phyloP scores from a whole-genome alignment of 64 coral and sea anemone genomes.

The Hydrozoanthus tunicans region DNA sequence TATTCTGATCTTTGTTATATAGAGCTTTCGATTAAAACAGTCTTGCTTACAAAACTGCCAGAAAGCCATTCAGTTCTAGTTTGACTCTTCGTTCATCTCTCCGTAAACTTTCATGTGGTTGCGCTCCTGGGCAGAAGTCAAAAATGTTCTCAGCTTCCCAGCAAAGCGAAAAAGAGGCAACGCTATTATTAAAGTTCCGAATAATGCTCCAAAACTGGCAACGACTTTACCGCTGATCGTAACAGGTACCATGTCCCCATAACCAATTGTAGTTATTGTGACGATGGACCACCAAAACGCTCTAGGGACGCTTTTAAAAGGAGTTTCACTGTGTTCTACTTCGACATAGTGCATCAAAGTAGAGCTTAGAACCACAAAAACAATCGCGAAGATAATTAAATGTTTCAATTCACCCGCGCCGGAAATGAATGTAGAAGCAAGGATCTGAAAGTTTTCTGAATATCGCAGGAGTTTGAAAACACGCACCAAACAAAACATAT shows the following conservation, averaged over 20 bases:
- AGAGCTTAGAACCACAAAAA: constrained; percentile 66
- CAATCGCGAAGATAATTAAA: constrained; percentile 63
- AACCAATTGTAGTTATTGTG: constrained; percentile 86
- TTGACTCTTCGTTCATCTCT: background rate
- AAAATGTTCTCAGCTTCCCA: constrained; percentile 63
- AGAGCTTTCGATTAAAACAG: background rate
- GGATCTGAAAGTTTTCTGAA: constrained; percentile 71
- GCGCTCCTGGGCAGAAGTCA: constrained; percentile 21
- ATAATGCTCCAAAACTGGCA: constrained; percentile 67
- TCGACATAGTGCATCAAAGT: constrained; percentile 71
- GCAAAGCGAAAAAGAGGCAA: constrained; percentile 88
- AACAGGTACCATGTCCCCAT: constrained; percentile 76
- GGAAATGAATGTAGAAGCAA: constrained; percentile 65
- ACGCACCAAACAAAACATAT: constrained; percentile 64
- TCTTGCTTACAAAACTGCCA: background rate
- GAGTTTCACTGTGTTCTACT: constrained; percentile 23
- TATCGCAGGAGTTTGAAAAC: constrained; percentile 83
- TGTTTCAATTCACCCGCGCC: constrained; percentile 66
- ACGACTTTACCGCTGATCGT: constrained; percentile 62
- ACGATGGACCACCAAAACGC: constrained; percentile 93
- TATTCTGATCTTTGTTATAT: background rate
- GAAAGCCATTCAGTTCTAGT: background rate
- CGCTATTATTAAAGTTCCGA: constrained; percentile 71
- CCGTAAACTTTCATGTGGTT: background rate
- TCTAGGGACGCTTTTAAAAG: constrained; percentile 71